Percentiles rank a stretch among this genome's conserved stretches.
These are phyloP conservation scores for Criorhina ranunculi DNA, from an alignment of 2,888 invertebrate species.

Conservation along the genomic window DNA sequence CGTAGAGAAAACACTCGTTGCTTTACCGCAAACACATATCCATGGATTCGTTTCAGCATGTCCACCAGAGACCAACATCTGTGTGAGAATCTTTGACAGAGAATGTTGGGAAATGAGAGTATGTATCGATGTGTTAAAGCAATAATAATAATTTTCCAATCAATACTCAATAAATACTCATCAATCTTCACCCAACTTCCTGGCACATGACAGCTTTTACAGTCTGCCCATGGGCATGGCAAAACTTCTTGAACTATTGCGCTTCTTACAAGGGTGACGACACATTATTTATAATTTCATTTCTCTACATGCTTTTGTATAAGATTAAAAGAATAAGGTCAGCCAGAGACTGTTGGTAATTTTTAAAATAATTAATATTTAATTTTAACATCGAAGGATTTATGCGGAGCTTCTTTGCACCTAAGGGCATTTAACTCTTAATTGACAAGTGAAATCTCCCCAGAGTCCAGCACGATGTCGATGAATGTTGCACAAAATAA, in stretches of 20 bases:
- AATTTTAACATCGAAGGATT: constrained; percentile 7
- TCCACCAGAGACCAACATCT: too few relatives aligned
- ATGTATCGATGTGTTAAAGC: too few relatives aligned
- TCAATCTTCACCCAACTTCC: too few relatives aligned
- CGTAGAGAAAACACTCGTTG: too few relatives aligned
- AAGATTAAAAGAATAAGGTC: background rate
- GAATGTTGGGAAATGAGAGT: too few relatives aligned
- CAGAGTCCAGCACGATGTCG: background rate
- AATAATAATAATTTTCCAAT: too few relatives aligned
- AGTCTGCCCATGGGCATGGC: too few relatives aligned
- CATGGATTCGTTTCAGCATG: too few relatives aligned
- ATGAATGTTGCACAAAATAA: background rate
- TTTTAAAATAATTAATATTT: background rate
- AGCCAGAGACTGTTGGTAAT: background rate
- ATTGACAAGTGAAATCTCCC: constrained; percentile 4
- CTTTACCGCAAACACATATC: too few relatives aligned
- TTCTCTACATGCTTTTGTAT: background rate
- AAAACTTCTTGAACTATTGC: background rate
- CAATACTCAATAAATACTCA: too few relatives aligned
- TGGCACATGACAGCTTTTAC: too few relatives aligned
- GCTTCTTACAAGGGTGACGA: background rate
- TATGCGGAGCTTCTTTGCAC: background rate
- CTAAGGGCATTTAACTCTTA: constrained; percentile 3
- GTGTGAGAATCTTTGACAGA: too few relatives aligned
- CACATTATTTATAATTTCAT: background rate